phyloP scores from a whole-genome alignment of 2,888 invertebrate genomes.

The Torymus texanus region DNA sequence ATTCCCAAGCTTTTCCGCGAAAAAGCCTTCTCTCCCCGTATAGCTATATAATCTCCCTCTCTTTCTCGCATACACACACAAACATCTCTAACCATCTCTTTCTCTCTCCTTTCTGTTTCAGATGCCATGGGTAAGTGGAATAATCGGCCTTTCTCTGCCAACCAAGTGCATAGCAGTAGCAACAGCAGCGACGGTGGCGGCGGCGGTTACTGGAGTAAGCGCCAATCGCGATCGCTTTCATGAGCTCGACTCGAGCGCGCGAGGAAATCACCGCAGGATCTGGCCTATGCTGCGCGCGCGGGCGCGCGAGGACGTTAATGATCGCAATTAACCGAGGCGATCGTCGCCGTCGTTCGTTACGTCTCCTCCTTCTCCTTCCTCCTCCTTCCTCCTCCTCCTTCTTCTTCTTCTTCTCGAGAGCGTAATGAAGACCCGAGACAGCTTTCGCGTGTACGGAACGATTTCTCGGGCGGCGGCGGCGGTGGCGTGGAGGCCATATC shows the following conservation, averaged over 20 bases:
- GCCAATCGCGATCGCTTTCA: slow-evolving; percentile 33
- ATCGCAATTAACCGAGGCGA: slow-evolving; percentile 63
- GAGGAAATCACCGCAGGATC: slow-evolving; percentile 54
- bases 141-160: slow-evolving; percentile 41
- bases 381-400: neutral
- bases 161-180: neutral
- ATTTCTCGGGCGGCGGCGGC: slow-evolving; percentile 22
- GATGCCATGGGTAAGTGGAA: slow-evolving; percentile 87
- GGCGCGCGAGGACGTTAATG: slow-evolving; percentile 57
- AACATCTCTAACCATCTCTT: slow-evolving; percentile 25
- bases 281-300: slow-evolving; percentile 8
- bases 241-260: neutral
- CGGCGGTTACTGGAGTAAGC: neutral
- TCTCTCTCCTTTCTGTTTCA: slow-evolving; percentile 80
- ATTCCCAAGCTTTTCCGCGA: slow-evolving; percentile 45
- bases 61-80: neutral
- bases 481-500: slow-evolving; percentile 25
- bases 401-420: neutral
- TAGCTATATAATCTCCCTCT: neutral
- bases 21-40: slow-evolving; percentile 1
- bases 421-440: slow-evolving; percentile 50
- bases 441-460: slow-evolving; percentile 19
- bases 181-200: neutral
- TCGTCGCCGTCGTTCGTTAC: slow-evolving; percentile 53
- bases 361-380: neutral